Evolutionary conservation across 2,113 vertebrate species (phyloP), one percentile per base, ranked within the genome.

Genomic region (Phrynosoma blainvillii): DNA sequence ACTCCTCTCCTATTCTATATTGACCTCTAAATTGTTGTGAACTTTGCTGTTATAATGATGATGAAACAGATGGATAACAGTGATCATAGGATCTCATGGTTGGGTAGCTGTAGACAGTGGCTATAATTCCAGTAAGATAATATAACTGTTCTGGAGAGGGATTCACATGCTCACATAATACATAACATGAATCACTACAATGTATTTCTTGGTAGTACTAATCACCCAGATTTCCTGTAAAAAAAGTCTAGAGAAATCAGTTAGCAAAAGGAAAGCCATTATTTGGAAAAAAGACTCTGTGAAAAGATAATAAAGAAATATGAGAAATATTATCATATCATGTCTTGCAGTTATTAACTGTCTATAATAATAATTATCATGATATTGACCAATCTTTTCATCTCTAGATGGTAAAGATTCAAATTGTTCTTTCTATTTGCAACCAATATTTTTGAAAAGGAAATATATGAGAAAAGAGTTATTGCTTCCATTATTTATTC

Each of bases 41-140:
- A 91, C 84, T 85, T 87, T 62, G 10, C 75, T 89, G 74, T 66
- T 80, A 59, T 0, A 0, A 9, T 65, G 75, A 20, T 70, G 14
- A 36, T 42, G 86, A 27, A 83, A 71, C 85, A 91, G 87, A 76
- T 76, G 75, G 90, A 87, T 73, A 81, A 73, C 0, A 40, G 77
- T 59, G 85, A 91, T 84, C 75, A 56, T 71, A 85, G 79, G 42
- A 88, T 85, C 62, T 88, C 8, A 74, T 13, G 82, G 75, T 73
- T 88, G 78, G 1, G 1, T 87, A 88, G 84, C 47, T 23, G 84
- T 75, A 75, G 89, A 84, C 77, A 54, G 0, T 92, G 66, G 71
- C 89, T 85, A 21, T 79, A 90, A 89, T 56, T 86, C 0, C 0
- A 47, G n/a, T 71, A 84, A 56, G 1, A 5, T 0, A 36, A n/a